phyloP scores from a whole-genome alignment of 2,797 vertebrate genomes.

The Buceros bicornis region DNA sequence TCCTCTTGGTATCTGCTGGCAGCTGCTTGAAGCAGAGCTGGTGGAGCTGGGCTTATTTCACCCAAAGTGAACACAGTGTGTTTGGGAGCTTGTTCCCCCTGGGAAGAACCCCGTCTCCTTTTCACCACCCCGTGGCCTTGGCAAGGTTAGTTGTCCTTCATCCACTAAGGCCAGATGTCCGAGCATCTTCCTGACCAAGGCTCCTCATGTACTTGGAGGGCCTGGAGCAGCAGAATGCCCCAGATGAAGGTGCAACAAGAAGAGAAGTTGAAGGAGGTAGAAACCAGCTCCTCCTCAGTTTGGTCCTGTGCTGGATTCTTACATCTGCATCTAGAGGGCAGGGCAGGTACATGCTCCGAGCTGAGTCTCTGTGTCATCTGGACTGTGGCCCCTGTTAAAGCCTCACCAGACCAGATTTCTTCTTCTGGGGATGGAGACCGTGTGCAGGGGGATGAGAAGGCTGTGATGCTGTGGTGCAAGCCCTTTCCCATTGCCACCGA shows the following conservation, averaged over 20 bases:
- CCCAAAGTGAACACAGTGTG: background rate
- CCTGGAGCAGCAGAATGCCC: background rate
- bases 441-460: background rate
- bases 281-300: background rate
- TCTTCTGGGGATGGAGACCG: background rate
- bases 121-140: background rate
- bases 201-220: background rate
- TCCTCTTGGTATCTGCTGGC: background rate
- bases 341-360: background rate
- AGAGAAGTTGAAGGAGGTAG: background rate
- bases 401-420: background rate
- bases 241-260: background rate
- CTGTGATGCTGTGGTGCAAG: background rate
- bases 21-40: background rate
- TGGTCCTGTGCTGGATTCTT: background rate
- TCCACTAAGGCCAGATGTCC: background rate
- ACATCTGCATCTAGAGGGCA: constrained; percentile 55
- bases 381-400: rapidly evolving
- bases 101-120: background rate
- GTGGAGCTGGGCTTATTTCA: constrained; percentile 7
- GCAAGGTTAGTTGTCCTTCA: background rate
- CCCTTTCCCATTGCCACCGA: rapidly evolving
- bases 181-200: background rate
- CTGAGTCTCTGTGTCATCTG: background rate
- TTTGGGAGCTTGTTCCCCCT: background rate